phyloP scores from a whole-genome alignment of 2,888 invertebrate species.

The Drosophila borborema region DNA sequence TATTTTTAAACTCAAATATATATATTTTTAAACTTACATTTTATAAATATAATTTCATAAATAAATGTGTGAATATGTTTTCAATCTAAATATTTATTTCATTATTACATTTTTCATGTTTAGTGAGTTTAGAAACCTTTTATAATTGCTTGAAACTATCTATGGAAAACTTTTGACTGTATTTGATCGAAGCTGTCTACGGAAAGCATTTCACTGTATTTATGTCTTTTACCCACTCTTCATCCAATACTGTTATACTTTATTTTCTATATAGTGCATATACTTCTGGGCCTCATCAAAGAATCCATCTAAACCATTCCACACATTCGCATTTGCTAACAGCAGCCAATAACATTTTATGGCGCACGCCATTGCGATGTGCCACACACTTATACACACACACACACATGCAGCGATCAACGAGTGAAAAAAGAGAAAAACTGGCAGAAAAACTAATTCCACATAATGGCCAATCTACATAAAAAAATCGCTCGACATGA shows the following conservation, averaged over 20 bases:
- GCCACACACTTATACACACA: conserved; percentile 17
- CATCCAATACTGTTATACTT: not conserved
- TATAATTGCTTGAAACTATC: not conserved
- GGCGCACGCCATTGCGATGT: conserved; percentile 72
- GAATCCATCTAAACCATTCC: conserved; percentile 46
- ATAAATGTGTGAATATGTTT: too few relatives aligned
- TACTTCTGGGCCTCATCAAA: conserved; percentile 33
- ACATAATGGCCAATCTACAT: conserved; percentile 81
- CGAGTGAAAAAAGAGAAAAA: conserved; percentile 57
- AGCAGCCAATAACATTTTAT: conserved; percentile 72
- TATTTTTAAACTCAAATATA: too few relatives aligned
- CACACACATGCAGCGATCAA: conserved; percentile 41
- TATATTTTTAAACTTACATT: too few relatives aligned
- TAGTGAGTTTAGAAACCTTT: not conserved
- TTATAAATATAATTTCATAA: too few relatives aligned
- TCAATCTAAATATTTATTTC: too few relatives aligned
- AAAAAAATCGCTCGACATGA: conserved; percentile 71
- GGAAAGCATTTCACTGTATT: not conserved
- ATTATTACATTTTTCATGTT: not conserved
- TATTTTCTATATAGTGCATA: conserved; percentile 9
- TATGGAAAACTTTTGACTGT: too few relatives aligned
- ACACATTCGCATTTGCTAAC: conserved; percentile 47
- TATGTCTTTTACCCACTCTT: not conserved
- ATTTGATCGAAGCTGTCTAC: not conserved
- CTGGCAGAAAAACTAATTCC: conserved; percentile 71